These are phyloP conservation scores for Hucho hucho DNA, from an alignment of 2,113 vertebrate genomes.

Conservation along the genomic window DNA sequence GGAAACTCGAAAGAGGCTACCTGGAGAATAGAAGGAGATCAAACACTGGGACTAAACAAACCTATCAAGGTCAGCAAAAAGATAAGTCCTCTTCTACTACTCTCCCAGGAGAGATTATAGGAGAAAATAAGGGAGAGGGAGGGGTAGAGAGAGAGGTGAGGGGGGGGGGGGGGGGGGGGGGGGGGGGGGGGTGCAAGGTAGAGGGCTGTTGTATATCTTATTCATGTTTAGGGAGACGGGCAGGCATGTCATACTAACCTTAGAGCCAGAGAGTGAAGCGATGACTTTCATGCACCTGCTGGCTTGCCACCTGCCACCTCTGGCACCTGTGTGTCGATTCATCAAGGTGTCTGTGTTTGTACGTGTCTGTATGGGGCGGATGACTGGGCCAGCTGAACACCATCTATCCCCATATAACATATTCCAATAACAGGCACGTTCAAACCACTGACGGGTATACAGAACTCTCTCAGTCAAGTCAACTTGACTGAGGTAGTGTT, in stretches of 20 bases:
- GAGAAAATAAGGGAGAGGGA: neutral
- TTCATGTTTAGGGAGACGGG: too few relatives aligned
- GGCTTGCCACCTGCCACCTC: neutral
- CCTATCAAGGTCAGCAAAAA: too few relatives aligned
- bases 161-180: too few relatives aligned
- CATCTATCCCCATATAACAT: too few relatives aligned
- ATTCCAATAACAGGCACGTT: too few relatives aligned
- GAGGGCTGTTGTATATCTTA: too few relatives aligned
- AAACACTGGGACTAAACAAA: too few relatives aligned
- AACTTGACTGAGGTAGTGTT: too few relatives aligned
- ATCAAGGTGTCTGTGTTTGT: neutral
- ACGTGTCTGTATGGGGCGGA: neutral
- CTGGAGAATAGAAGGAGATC: neutral
- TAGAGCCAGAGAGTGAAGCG: neutral
- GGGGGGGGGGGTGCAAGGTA: neutral
- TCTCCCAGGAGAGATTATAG: neutral
- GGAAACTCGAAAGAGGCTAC: neutral
- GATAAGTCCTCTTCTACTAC: too few relatives aligned
- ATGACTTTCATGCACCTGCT: neutral
- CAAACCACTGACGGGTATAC: neutral
- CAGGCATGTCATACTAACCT: neutral
- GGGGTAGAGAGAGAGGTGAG: neutral
- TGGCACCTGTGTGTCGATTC: neutral
- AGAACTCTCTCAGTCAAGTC: neutral
- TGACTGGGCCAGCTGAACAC: neutral